phyloP scores from a whole-genome alignment of 2,888 invertebrate species.

The Conus canariensis region DNA sequence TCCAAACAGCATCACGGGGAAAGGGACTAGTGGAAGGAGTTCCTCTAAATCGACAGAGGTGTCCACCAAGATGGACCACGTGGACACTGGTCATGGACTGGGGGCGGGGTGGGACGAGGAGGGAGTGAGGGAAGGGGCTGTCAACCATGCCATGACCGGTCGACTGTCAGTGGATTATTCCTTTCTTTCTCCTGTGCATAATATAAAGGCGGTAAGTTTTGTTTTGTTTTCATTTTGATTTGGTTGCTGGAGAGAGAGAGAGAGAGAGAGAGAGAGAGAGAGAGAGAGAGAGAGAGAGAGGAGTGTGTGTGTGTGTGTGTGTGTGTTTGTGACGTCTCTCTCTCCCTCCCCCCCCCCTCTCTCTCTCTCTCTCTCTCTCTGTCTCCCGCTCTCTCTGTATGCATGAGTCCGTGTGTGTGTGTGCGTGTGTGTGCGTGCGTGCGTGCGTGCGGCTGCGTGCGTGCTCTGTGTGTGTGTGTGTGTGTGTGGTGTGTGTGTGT shows the following conservation, averaged over 20 bases:
- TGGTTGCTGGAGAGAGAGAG: no score
- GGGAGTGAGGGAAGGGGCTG: neutral
- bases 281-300: neutral
- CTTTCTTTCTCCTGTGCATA: neutral
- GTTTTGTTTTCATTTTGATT: no score
- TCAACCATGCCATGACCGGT: conserved; percentile 7
- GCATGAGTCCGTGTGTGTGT: fast-evolving
- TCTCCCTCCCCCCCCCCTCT: no score
- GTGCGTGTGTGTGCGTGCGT: no score
- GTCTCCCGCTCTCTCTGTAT: no score
- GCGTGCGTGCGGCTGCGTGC: no score
- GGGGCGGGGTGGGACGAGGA: neutral
- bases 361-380: fast-evolving
- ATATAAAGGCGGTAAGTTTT: neutral
- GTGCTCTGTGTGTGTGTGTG: no score
- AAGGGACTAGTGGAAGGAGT: neutral
- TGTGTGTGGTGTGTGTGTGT: no score
- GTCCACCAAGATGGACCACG: neutral
- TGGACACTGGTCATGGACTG: neutral
- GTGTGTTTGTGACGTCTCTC: neutral
- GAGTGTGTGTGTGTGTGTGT: neutral
- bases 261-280: no score
- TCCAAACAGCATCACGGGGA: neutral
- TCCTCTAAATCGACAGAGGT: neutral
- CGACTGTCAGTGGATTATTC: neutral